Evolutionary conservation across 2,113 vertebrate species (phyloP), one percentile per base, ranked within the genome.

Genomic region (Ciconia stormi): DNA sequence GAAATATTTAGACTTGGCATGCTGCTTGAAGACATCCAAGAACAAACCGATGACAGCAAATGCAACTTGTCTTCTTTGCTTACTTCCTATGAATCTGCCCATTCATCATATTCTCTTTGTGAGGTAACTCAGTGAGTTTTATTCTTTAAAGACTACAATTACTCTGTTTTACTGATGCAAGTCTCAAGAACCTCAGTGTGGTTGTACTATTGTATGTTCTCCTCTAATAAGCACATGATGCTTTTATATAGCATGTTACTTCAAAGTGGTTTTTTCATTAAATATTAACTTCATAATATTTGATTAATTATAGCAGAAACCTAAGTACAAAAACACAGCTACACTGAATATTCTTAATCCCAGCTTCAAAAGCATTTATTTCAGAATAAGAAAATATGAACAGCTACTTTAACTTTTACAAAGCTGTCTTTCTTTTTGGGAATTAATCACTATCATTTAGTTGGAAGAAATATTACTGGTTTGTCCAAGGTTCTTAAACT

Each of bases 1-100:
- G 97, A 98, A 96, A 99, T 99, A 94, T 99, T 99, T 93, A 98
- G 97, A 94, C 97, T 99, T 95, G 98, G 99, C 69, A 98, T 98
- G 98, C 91, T 98, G 40, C 98, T 99, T 91, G 98, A 99, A 95
- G 98, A 98, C 81, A 97, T 99, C 61, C 98, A 98, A 90, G 98
- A 99, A 94, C 97, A 98, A 97, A 98, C 97, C 7, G 97, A 98
- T 89, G 97, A 94, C 97, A 97, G 98, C 36, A 74, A 96, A 78
- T 74, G 58, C 38, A 95, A 82, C 76, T 72, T 81, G 34, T 70
- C 90, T 9, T 96, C 98, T 25, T 93, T 92, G 42, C 70, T 92
- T 81, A 83, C 59, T 89, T 95, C 87, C n/a, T 46, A 2, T 73
- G 63, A 74, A 62, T 90, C 92, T 80, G 76, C 55, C 40, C 27